Evolutionary conservation across 2,797 vertebrate species (phyloP), one percentile per base, ranked within the genome.

Genomic region (Lophius americanus): DNA sequence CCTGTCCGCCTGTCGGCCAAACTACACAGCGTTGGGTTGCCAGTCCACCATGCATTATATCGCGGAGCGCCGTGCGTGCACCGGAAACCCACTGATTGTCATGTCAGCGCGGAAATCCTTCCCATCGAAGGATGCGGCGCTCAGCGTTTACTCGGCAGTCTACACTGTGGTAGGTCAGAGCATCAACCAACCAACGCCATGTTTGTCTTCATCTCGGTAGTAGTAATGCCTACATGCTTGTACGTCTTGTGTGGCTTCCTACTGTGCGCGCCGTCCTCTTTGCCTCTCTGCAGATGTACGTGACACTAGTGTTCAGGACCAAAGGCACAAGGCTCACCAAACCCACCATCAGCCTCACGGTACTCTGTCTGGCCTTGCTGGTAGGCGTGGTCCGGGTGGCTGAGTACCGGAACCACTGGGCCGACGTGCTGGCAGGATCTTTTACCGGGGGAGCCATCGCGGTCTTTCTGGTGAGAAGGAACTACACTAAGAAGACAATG

Each of bases 381-480:
- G 95, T 96, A 46, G 95, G 95, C 0, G 94, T 97, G 51, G 91
- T 96, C 54, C 89, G 95, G 1, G 96, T 97, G 53, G 92, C 96
- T 0, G 96, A 98, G 85, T 96, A 96, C 79, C 94, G 96, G 2
- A 97, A 96, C 92, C 96, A 97, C 87, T 97, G 96, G 96, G 90
- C 92, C 0, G 96, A 98, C 1, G 95, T 97, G 12, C 85, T 97
- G 78, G 96, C 95, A 0, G 96, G 96, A 13, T 96, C 95, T 87
- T 90, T 96, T 78, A 96, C 95, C 0, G 96, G 96, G 0, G 93
- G 92, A 0, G 89, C 95, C 74, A 97, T 97, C 5, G 95, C 96
- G 4, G 88, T 92, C 41, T 97, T 98, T 81, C 77, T 97, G 95
- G 96, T 98, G 67, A 91, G 91, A 10, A 50, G 32, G 1, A 6